Evolutionary conservation across 2,113 vertebrate genomes (phyloP).

Genomic region (Xerus inauris): DNA sequence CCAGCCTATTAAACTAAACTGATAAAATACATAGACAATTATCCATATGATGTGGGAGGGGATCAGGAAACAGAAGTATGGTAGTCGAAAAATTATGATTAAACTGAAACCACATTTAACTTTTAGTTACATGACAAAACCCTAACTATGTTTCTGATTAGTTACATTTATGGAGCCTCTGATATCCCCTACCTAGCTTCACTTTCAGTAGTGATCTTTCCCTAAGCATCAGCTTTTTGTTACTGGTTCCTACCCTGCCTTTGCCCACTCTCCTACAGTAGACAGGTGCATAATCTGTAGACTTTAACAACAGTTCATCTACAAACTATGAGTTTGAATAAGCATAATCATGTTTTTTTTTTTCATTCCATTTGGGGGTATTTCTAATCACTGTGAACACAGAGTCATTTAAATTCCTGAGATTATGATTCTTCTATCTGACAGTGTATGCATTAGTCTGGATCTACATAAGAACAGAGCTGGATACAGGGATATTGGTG

Average conservation of each 20-base stretch:
- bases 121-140: background rate
- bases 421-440: background rate
- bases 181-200: background rate
- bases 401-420: background rate
- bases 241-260: background rate
- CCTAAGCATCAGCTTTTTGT: background rate
- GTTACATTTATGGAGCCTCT: background rate
- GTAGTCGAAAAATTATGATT: background rate
- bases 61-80: background rate
- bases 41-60: background rate
- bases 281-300: background rate
- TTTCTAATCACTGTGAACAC: background rate
- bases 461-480: background rate
- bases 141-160: background rate
- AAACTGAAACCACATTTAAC: background rate
- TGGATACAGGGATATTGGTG: background rate
- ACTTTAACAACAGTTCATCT: background rate
- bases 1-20: background rate
- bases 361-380: background rate
- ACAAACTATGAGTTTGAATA: background rate
- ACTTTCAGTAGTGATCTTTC: background rate
- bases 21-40: background rate
- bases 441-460: background rate
- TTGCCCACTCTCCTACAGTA: fast-evolving
- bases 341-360: background rate